Evolutionary conservation across 2,113 vertebrate genomes (phyloP).

Genomic region (Haliaeetus leucogaster): DNA sequence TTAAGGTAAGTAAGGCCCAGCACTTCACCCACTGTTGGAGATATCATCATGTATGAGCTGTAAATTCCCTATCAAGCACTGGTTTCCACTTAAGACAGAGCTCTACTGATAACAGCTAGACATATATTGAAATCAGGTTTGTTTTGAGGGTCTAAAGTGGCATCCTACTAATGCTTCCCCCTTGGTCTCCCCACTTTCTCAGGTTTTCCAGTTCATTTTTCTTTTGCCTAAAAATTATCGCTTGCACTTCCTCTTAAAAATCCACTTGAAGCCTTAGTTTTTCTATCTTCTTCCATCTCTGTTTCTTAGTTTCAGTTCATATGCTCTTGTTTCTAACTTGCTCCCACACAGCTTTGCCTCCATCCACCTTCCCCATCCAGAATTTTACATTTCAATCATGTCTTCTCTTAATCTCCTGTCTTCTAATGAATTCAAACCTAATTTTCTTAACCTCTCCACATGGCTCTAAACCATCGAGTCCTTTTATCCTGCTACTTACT

Average conservation of each 20-base stretch:
- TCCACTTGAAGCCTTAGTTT: not conserved
- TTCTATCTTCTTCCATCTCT: not conserved
- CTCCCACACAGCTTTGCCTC: not conserved
- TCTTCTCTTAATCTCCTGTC: not conserved
- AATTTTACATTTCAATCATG: conserved; percentile 29
- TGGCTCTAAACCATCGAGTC: not conserved
- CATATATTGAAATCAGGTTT: not conserved
- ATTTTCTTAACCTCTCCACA: conserved; percentile 42
- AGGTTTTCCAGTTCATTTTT: not conserved
- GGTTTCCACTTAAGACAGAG: not conserved
- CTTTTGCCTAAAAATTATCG: not conserved
- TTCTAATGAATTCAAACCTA: conserved; percentile 23
- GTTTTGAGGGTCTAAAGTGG: not conserved
- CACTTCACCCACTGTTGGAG: not conserved
- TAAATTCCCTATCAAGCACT: accelerated
- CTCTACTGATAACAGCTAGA: not conserved
- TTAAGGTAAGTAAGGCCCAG: not conserved
- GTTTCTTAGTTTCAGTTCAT: not conserved
- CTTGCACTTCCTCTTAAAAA: not conserved
- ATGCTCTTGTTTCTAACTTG: not conserved
- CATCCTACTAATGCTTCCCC: not conserved
- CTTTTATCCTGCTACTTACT: conserved; percentile 5
- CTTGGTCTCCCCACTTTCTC: not conserved
- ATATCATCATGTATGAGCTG: not conserved
- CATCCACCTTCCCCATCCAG: not conserved